Evolutionary conservation across 2,113 vertebrate genomes (phyloP).

Genomic region (Oncorhynchus keta): DNA sequence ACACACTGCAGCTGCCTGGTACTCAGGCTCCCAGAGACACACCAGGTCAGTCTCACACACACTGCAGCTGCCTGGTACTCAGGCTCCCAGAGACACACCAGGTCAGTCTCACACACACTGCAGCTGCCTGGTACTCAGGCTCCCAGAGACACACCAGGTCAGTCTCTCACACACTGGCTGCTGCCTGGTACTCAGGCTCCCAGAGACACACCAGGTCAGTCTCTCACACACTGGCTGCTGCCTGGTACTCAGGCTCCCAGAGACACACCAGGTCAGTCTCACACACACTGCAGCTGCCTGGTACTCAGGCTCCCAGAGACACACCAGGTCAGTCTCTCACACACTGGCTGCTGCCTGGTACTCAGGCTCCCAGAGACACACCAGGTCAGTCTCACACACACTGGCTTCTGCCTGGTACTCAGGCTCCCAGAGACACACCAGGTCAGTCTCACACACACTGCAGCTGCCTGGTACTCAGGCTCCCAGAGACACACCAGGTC

Average conservation of each 20-base stretch:
- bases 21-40: slow-evolving; percentile 89
- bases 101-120: slow-evolving; percentile 73
- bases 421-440: slow-evolving; percentile 84
- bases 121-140: slow-evolving; percentile 83
- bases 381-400: slow-evolving; percentile 69
- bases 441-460: slow-evolving; percentile 76
- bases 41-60: slow-evolving; percentile 66
- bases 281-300: slow-evolving; percentile 62
- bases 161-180: slow-evolving; percentile 78
- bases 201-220: slow-evolving; percentile 81
- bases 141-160: slow-evolving; percentile 83
- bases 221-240: not conserved
- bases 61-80: slow-evolving; percentile 86
- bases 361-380: slow-evolving; percentile 88
- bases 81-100: slow-evolving; percentile 84
- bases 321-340: slow-evolving; percentile 71
- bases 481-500: slow-evolving; percentile 83
- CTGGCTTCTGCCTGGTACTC: slow-evolving; percentile 82
- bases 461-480: slow-evolving; percentile 83
- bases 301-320: slow-evolving; percentile 87
- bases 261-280: too few species aligned
- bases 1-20: slow-evolving; percentile 66
- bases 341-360: slow-evolving; percentile 76
- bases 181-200: slow-evolving; percentile 82
- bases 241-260: too few species aligned